Evolutionary conservation across 2,888 invertebrate genomes (phyloP).

Genomic region (Leptodirus hochenwartii): DNA sequence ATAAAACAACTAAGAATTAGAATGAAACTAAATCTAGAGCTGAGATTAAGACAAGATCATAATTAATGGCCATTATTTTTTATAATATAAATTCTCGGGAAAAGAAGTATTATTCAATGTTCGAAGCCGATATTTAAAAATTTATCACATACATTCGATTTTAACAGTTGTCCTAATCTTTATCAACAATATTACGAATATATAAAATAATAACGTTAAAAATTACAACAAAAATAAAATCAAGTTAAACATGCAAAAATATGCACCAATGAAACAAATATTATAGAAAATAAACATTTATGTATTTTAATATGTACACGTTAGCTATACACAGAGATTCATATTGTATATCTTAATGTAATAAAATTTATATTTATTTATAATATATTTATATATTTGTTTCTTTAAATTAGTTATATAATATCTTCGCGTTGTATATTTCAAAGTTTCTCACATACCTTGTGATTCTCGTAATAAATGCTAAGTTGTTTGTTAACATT

Average conservation of each 20-base stretch:
- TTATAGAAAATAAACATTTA: slow-evolving; percentile 7
- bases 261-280: neutral
- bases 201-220: no score
- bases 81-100: no score
- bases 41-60: no score
- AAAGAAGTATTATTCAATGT: no score
- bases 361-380: slow-evolving; percentile 12
- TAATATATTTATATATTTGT: slow-evolving; percentile 14
- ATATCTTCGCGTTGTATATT: slow-evolving; percentile 22
- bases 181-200: no score
- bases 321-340: slow-evolving; percentile 21
- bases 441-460: slow-evolving; percentile 24
- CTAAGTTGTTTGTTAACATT: slow-evolving; percentile 24
- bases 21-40: slow-evolving; percentile 16
- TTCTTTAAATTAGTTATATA: slow-evolving; percentile 13
- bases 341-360: slow-evolving; percentile 21
- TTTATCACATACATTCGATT: no score
- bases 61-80: no score
- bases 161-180: no score
- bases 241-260: slow-evolving; percentile 1
- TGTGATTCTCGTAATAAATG: slow-evolving; percentile 26
- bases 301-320: slow-evolving; percentile 10
- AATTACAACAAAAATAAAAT: slow-evolving; percentile 5
- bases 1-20: slow-evolving; percentile 15
- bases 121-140: no score